Percentiles rank a stretch among this genome's conserved stretches.
Conservation (phyloP, 2,113 vertebrate genomes). For the Struthio camelus region DNA sequence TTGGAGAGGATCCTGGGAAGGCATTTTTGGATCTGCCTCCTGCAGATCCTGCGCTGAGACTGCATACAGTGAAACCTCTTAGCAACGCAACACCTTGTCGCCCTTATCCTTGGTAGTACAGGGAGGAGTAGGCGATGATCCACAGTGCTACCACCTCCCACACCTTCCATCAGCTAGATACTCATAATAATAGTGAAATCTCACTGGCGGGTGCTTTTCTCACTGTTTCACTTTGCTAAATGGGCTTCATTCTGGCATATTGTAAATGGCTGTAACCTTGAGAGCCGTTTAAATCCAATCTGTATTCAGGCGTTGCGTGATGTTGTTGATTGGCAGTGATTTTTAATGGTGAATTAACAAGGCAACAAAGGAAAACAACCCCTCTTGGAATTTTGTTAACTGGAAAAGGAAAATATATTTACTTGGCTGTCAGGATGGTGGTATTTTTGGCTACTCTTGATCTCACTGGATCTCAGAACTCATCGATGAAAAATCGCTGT, state of each 20-base stretch:
- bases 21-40: not conserved
- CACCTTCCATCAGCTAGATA: not conserved
- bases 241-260: not conserved
- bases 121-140: not conserved
- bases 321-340: not conserved
- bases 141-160: not conserved
- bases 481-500: not conserved
- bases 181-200: not conserved
- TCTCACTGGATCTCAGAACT: not conserved
- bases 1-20: not conserved
- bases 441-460: not conserved
- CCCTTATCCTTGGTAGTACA: not conserved
- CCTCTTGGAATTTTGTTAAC: not conserved
- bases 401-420: not conserved
- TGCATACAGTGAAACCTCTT: rapidly evolving
- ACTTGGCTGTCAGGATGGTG: not conserved
- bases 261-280: not conserved
- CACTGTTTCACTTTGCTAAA: not conserved
- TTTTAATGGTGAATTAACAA: not conserved
- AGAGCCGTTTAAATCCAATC: not conserved
- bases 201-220: not conserved
- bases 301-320: not conserved
- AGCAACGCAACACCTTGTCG: not conserved
- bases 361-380: not conserved
- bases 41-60: not conserved